These are phyloP conservation scores for Drosophila nigricruria DNA, from an alignment of 2,888 invertebrate genomes.

Conservation along the genomic window DNA sequence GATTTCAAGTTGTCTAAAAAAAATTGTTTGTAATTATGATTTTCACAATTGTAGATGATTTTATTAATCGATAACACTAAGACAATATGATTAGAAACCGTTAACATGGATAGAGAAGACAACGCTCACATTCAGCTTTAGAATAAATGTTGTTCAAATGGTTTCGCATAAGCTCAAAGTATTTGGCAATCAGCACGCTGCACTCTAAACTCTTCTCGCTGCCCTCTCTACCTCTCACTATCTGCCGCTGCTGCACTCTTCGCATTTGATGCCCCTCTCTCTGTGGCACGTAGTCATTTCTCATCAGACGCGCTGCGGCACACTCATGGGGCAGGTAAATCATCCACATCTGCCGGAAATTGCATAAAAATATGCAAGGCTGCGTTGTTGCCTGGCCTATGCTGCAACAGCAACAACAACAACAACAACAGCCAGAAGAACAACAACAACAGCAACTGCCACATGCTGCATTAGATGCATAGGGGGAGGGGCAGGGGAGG, in stretches of 20 bases:
- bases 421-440: slow-evolving; percentile 15
- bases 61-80: background rate
- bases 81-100: background rate
- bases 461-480: slow-evolving; percentile 18
- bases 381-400: slow-evolving; percentile 54
- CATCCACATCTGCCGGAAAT: slow-evolving; percentile 81
- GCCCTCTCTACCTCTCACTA: background rate
- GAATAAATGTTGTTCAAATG: slow-evolving; percentile 36
- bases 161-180: slow-evolving; percentile 29
- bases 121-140: slow-evolving; percentile 16
- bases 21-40: background rate
- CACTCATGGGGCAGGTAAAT: slow-evolving; percentile 65
- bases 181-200: slow-evolving; percentile 33
- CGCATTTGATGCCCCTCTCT: slow-evolving; percentile 38
- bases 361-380: slow-evolving; percentile 75
- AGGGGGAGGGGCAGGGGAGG: background rate
- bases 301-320: slow-evolving; percentile 60
- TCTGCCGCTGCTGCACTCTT: slow-evolving; percentile 3
- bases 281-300: slow-evolving; percentile 72
- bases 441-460: slow-evolving; percentile 31
- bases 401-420: slow-evolving; percentile 14
- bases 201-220: slow-evolving; percentile 8
- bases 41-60: background rate
- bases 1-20: background rate
- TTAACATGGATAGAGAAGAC: background rate